phyloP scores from a whole-genome alignment of 2,797 vertebrate species.

The Lepilemur septentrionalis region DNA sequence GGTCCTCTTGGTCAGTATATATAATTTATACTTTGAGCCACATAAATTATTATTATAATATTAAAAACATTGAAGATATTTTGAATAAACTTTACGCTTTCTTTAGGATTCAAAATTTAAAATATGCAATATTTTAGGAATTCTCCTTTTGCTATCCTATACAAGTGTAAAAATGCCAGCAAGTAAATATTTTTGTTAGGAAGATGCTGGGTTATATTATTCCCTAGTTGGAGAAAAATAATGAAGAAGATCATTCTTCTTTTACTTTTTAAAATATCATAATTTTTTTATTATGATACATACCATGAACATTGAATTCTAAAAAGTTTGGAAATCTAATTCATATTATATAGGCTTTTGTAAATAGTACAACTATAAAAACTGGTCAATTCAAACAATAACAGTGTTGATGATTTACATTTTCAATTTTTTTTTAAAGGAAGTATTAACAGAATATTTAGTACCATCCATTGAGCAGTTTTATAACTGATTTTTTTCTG shows the following conservation, averaged over 20 bases:
- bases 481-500: slow-evolving; percentile 26
- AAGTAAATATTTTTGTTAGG: background rate
- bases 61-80: background rate
- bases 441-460: background rate
- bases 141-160: background rate
- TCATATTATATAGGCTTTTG: background rate
- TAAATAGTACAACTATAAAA: background rate
- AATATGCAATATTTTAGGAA: background rate
- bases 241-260: background rate
- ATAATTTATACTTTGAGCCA: background rate
- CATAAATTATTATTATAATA: background rate
- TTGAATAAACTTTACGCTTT: background rate
- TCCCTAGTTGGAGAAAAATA: background rate
- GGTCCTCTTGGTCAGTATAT: background rate
- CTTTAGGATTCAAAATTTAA: background rate
- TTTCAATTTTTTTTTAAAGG: background rate
- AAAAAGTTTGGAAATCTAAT: background rate
- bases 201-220: background rate
- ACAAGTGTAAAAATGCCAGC: background rate
- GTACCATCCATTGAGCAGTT: background rate
- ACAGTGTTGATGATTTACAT: background rate
- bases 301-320: background rate
- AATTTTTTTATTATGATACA: background rate
- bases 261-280: background rate
- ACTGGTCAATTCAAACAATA: background rate